Evolutionary conservation across 2,888 invertebrate genomes (phyloP), one percentile per base, ranked within the genome.

Genomic region (Brachylomia viminalis): DNA sequence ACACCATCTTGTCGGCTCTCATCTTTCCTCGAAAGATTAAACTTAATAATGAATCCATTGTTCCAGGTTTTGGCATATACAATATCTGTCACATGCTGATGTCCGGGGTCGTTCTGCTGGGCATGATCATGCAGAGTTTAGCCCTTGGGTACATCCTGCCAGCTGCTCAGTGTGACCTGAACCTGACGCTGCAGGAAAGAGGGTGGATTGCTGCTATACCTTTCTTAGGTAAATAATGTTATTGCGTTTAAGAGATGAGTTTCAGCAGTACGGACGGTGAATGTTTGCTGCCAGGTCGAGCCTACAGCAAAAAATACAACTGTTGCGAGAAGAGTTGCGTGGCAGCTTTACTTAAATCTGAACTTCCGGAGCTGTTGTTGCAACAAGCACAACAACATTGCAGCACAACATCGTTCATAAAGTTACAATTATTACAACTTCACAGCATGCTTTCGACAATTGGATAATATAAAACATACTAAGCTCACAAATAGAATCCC

Each of bases 91-190:
- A 98, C 67, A 94, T 97, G 91, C 86, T 98, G 72, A 96, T 97
- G 78, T 97, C 97, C 33, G 98, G 98, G 0, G 89, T 97, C 1
- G 97, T 97, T 80, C 95, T 98, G 23, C 97, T 97, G 97, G 97
- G 97, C 7, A 97, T 98, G 82, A 98, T 98, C 91, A 97, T 97
- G 92, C 98, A 98, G 94, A 97, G 97, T 11, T 95, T 98, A 92
- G 97, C 97, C 23, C 96, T 98, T 81, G 97, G 98, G 74, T 97
- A 97, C 89, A 97, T 98, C 62, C 95, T 97, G 89, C 98, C 98
- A 8, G 97, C 97, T 0, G 97, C 98, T 15, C 97, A 97, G 92
- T 98, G 98, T 85, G 98, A 98, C 91, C 93, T 98, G 47, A 90
- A 96, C 3, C 94, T 98, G n/a, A 95, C 97, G n/a, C 91, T 97